These are phyloP conservation scores for Leptinotarsa rubiginosa DNA, from an alignment of 2,888 invertebrate species.

Conservation along the genomic window DNA sequence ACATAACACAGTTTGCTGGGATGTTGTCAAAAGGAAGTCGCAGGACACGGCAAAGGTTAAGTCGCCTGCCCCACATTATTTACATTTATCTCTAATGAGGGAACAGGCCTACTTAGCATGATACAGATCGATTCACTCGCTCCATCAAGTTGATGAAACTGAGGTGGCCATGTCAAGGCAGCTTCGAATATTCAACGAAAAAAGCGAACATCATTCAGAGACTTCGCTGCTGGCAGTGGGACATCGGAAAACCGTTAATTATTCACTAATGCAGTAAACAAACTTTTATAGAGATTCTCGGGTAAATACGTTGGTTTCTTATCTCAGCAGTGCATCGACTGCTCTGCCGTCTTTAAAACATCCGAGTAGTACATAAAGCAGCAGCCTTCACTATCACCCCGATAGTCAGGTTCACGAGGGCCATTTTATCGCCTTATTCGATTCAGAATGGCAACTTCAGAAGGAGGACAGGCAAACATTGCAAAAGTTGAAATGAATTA, in stretches of 20 bases:
- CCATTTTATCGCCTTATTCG: too few species aligned
- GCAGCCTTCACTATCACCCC: constrained; percentile 49
- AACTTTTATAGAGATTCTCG: constrained; percentile 43
- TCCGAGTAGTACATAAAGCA: constrained; percentile 49
- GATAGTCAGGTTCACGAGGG: constrained; percentile 36
- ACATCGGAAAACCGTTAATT: constrained; percentile 25
- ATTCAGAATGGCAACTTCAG: too few species aligned
- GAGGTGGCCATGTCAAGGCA: constrained; percentile 49
- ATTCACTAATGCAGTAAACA: constrained; percentile 22
- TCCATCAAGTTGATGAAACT: constrained; percentile 47
- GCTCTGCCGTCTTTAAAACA: constrained; percentile 54
- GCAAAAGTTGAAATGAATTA: too few species aligned
- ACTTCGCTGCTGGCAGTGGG: background rate
- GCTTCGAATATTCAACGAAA: constrained; percentile 37
- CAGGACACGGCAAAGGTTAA: constrained; percentile 44
- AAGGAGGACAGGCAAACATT: too few species aligned
- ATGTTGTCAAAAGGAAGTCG: constrained; percentile 43
- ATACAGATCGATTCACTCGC: constrained; percentile 52
- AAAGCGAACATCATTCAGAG: constrained; percentile 16
- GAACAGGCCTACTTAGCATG: constrained; percentile 53
- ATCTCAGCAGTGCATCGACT: constrained; percentile 58
- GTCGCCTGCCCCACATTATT: constrained; percentile 50
- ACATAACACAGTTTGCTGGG: constrained; percentile 26
- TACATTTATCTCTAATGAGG: constrained; percentile 60
- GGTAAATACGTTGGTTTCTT: constrained; percentile 52